Base-by-base conservation (phyloP, 2,888 invertebrate species). In the Drosophila picticornis region DNA sequence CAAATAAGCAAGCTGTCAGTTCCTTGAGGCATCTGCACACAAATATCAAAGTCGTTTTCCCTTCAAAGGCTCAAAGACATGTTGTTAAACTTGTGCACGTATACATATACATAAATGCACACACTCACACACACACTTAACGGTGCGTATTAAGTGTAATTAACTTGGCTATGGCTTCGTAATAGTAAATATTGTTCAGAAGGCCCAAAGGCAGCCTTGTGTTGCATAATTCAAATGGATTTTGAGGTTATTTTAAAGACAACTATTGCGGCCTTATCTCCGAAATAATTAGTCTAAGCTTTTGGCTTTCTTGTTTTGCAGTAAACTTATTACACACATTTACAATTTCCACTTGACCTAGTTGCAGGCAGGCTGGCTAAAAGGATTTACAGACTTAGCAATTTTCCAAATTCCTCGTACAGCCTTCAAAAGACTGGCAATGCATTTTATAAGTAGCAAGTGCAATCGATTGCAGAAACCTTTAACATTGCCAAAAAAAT, bases 201-300 rank as follows among this genome's bases (percentile, higher is more conserved):
- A 10, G 43, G 36, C 53, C 31, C 60, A 55, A 19, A 34, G 59
- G 60, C 68, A 34, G 4, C 27, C n/a, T 7, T 63, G 22, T 51
- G 72, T 76, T 73, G 59, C 74, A 81, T 81, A 88, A 85, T 81
- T 89, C 71, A 80, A 77, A 83, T 82, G 88, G 90, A 87, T 82
- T 88, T 86, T 90, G 78, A 75, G 88, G 86, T 72, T 80, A 83
- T 80, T 90, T 81, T 78, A 86, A 77, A 82, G 90, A 88, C 83
- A 83, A 85, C 77, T 60, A 75, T 73, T 81, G 70, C 81, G 59
- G 59, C 59, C 67, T 66, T 80, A 76, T 80, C 87, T 74, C 38
- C 48, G 63, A 70, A 72, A 72, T 71, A 73, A 81, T 78, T 78
- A 76, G 85, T 85, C 81, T 66, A 67, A 77, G 82, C 79, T 65